Base-by-base conservation (phyloP, 2,113 vertebrate species). In the Apteryx owenii region DNA sequence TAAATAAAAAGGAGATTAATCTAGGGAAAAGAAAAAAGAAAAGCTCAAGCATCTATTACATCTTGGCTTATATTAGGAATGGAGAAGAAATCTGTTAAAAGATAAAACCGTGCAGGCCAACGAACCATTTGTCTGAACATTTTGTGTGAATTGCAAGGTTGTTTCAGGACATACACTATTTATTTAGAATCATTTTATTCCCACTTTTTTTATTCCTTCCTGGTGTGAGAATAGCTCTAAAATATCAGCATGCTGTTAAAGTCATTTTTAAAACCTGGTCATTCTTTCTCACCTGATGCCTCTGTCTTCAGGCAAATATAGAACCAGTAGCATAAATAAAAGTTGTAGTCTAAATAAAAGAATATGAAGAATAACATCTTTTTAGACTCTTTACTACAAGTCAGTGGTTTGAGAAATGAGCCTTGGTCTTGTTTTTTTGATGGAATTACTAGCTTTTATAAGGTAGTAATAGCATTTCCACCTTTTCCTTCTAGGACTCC, bases 401-500 rank as follows among this genome's bases (percentile, higher is more conserved):
- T 7, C 73, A 51, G 72, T 6, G 64, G 46, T 7, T 68, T 75
- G 29, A 29, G 85, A 61, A 26, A 10, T 5, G 26, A 28, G 0
- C 65, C 1, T 3, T 3, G 38, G 44, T 50, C 65, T 33, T 29
- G 10, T 53, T 38, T 18, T 26, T 28, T 51, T 72, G 23, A 22
- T 28, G 69, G 50, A 51, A 51, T 36, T 19, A 29, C 56, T 60
- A 31, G 29, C 17, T 7, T 6, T 6, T 10, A 10, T 1, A 6
- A 72, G 53, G 21, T 5, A 19, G 19, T 2, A 7, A 4, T 19
- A 38, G 68, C 4, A 22, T 19, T 48, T 10, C 42, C n/a, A 40
- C 0, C 0, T 21, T 25, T 3, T 13, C 12, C 54, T n/a, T 25
- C 51, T 13, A 26, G 53, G 53, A 2, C 21, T 17, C 22, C 17